Percentiles rank a stretch among this genome's conserved stretches.
phyloP scores from a whole-genome alignment of 2,113 vertebrate genomes.

The Brienomyrus longianalis region DNA sequence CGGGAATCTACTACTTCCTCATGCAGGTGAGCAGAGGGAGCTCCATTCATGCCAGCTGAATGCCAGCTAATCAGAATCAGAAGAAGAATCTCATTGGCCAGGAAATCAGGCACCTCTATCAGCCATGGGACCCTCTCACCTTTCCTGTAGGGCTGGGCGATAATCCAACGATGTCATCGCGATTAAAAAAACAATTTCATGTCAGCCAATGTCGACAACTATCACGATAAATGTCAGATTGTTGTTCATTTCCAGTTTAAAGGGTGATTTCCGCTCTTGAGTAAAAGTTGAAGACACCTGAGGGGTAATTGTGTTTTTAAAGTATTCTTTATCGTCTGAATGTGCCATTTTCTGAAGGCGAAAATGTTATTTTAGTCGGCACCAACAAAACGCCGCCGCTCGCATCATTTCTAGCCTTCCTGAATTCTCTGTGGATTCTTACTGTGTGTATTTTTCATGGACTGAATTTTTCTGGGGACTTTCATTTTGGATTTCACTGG shows the following conservation, averaged over 20 bases:
- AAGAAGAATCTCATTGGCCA: background rate
- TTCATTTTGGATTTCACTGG: background rate
- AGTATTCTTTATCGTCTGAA: background rate
- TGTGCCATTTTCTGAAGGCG: background rate
- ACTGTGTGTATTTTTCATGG: background rate
- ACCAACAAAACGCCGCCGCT: background rate
- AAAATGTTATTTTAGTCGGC: background rate
- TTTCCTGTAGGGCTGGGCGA: background rate
- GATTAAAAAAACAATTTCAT: too few species aligned
- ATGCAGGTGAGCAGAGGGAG: slow-evolving; percentile 73
- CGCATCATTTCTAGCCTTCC: background rate
- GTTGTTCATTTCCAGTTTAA: too few species aligned
- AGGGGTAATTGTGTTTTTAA: background rate
- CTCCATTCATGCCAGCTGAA: background rate
- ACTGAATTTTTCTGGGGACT: background rate
- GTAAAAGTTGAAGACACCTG: too few species aligned
- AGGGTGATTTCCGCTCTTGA: too few species aligned
- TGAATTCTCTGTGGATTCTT: background rate
- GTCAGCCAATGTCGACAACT: too few species aligned
- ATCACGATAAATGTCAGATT: too few species aligned
- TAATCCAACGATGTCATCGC: background rate
- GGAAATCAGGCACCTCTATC: background rate
- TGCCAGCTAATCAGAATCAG: background rate
- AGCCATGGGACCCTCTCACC: background rate
- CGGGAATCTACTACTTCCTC: slow-evolving; percentile 93